Evolutionary conservation across 1,140 invertebrate genomes (phyloP).

Genomic region (Panagrolaimus sp.): DNA sequence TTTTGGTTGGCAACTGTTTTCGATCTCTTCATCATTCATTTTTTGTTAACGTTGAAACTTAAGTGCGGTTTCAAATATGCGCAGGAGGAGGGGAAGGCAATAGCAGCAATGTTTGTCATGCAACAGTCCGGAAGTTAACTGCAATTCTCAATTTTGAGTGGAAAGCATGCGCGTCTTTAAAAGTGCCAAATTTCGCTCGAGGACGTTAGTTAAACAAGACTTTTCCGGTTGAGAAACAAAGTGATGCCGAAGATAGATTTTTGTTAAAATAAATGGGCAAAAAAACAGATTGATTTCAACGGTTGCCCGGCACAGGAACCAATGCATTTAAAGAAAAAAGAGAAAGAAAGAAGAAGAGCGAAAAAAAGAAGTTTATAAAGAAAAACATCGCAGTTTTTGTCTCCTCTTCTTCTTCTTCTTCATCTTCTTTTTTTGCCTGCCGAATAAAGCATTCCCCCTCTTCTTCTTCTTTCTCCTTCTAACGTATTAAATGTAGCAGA

Average conservation of each 20-base stretch:
- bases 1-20: slow-evolving; percentile 14
- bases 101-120: not conserved
- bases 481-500: slow-evolving; percentile 17
- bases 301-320: slow-evolving; percentile 1
- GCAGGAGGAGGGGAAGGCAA: no score
- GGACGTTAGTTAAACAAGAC: slow-evolving; percentile 14
- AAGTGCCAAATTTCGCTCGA: slow-evolving; percentile 17
- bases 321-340: not conserved
- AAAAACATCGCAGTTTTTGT: no score
- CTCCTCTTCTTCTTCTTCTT: no score
- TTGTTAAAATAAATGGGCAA: not conserved
- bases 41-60: no score
- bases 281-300: slow-evolving; percentile 11
- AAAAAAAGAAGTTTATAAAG: no score
- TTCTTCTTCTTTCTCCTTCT: slow-evolving; percentile 3
- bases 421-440: no score
- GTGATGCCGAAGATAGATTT: slow-evolving; percentile 6
- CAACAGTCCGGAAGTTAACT: slow-evolving; percentile 11
- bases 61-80: no score
- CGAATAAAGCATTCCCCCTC: no score
- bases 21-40: not conserved
- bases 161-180: slow-evolving; percentile 14
- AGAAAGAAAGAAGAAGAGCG: no score
- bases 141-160: not conserved
- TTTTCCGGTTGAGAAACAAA: slow-evolving; percentile 17